phyloP scores from a whole-genome alignment of 2,888 invertebrate genomes.

The Meganola albula region DNA sequence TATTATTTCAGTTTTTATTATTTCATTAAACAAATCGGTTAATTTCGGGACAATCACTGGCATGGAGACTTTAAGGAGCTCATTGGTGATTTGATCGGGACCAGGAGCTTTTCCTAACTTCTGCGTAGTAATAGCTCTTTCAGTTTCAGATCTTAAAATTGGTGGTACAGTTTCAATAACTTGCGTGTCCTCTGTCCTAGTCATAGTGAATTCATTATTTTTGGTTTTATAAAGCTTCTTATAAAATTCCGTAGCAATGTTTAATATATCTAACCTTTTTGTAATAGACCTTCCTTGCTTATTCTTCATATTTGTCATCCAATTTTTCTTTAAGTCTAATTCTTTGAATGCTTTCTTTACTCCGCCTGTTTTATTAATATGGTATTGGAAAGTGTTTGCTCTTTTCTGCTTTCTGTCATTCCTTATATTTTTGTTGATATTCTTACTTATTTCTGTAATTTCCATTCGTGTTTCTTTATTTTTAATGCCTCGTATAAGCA shows the following conservation, averaged over 20 bases:
- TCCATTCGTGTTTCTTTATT: conserved; percentile 1
- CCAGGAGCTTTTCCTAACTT: conserved; percentile 1
- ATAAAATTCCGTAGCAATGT: conserved; percentile 5
- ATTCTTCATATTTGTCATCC: conserved; percentile 14
- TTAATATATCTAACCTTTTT: conserved; percentile 1
- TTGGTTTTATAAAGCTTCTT: conserved; percentile 3
- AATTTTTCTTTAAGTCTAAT: conserved; percentile 12
- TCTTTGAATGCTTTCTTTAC: conserved; percentile 15
- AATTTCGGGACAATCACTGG: background rate
- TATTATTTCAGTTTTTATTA: background rate
- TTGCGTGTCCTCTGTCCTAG: background rate
- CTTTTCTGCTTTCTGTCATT: conserved; percentile 12
- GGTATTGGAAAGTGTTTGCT: conserved; percentile 8
- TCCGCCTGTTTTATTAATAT: conserved; percentile 15
- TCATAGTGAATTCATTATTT: conserved; percentile 4
- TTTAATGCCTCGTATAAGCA: background rate
- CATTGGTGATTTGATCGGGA: conserved; percentile 1
- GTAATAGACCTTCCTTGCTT: conserved; percentile 1
- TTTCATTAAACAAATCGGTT: background rate
- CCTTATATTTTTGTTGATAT: conserved; percentile 11
- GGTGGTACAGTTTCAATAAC: background rate
- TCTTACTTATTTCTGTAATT: conserved; percentile 11
- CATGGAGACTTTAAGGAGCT: background rate
- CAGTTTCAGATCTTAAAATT: background rate
- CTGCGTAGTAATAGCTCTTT: conserved; percentile 1